Conservation (phyloP, 2,888 invertebrate species). For the Pseudoips prasinana region DNA sequence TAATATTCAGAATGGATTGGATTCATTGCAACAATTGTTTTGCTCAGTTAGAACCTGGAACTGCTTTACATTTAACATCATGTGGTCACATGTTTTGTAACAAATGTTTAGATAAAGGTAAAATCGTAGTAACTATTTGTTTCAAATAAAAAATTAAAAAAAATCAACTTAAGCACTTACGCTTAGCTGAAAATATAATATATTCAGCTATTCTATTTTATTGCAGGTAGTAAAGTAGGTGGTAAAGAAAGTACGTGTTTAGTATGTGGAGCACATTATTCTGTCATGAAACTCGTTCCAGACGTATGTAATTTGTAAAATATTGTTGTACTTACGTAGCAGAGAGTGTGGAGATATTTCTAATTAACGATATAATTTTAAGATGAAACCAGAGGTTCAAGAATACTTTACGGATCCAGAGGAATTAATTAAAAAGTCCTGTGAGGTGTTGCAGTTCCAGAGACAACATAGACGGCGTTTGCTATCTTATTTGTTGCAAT, state of each 20-base stretch:
- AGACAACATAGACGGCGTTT: conserved; percentile 71
- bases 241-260: conserved; percentile 67
- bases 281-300: conserved; percentile 71
- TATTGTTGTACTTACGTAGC: background rate
- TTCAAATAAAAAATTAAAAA: background rate
- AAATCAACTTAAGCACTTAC: no score
- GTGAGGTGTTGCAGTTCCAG: conserved; percentile 75
- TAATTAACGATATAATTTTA: conserved; percentile 18
- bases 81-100: conserved; percentile 80
- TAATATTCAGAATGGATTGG: conserved; percentile 65
- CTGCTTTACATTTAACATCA: conserved; percentile 72
- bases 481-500: conserved; percentile 72
- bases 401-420: conserved; percentile 78
- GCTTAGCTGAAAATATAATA: no score
- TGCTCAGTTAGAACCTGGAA: conserved; percentile 67
- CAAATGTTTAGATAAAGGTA: conserved; percentile 70
- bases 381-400: conserved; percentile 78
- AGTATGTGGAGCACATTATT: conserved; percentile 70
- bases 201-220: no score
- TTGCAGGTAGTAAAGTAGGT: conserved; percentile 66
- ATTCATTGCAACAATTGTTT: conserved; percentile 79
- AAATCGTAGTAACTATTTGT: background rate
- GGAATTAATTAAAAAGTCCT: conserved; percentile 71
- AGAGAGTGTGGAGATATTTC: background rate
- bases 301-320: conserved; percentile 53